A percentile compares a stretch with the other conserved stretches of the same genome.
phyloP scores from a whole-genome alignment of 2,797 vertebrate species.

The Botia almorhae region DNA sequence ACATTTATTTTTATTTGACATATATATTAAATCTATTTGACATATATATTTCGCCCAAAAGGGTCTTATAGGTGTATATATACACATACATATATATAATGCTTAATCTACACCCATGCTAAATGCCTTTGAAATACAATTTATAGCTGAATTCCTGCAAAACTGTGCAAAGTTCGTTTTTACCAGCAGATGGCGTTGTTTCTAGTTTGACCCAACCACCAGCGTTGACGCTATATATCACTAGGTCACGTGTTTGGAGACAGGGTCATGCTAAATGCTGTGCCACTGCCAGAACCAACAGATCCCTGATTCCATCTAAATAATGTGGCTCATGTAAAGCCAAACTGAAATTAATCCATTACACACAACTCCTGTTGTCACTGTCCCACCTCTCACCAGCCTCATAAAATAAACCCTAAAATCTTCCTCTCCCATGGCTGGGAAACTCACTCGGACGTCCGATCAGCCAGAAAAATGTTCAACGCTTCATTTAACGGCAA shows the following conservation, averaged over 20 bases:
- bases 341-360: constrained; percentile 61
- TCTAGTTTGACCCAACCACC: constrained; percentile 7
- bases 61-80: too few species aligned
- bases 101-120: too few species aligned
- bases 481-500: constrained; percentile 56
- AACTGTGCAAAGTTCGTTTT: background rate
- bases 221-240: constrained; percentile 23
- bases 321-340: constrained; percentile 58
- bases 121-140: too few species aligned
- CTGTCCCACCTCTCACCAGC: constrained; percentile 45
- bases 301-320: constrained; percentile 56
- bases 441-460: constrained; percentile 56
- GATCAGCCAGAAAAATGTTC: constrained; percentile 54
- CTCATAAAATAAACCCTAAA: constrained; percentile 61
- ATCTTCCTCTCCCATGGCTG: constrained; percentile 53
- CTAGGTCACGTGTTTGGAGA: constrained; percentile 45
- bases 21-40: too few species aligned
- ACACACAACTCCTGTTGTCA: constrained; percentile 61
- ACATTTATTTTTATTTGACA: too few species aligned
- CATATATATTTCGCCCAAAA: too few species aligned
- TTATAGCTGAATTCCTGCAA: too few species aligned
- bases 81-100: too few species aligned
- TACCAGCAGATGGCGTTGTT: constrained; percentile 57
- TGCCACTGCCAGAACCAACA: constrained; percentile 61
- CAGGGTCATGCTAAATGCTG: constrained; percentile 49